Evolutionary conservation across 1,140 invertebrate species (phyloP), one percentile per base, ranked within the genome.

Genomic region (Formica exsecta): DNA sequence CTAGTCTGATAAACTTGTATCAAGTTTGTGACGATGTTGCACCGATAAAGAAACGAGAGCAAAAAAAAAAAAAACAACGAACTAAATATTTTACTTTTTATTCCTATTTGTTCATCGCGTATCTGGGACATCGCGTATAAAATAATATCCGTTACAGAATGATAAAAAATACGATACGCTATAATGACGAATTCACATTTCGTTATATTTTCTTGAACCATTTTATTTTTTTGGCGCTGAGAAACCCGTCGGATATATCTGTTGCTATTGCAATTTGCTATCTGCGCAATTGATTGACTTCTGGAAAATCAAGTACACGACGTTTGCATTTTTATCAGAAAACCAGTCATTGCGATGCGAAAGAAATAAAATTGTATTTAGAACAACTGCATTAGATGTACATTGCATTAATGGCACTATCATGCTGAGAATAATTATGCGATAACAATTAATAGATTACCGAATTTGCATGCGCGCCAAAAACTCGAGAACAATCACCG

Each of bases 251-350:
- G 61, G 41, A 16, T 64, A n/a, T 44, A 57, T 65, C 48, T 29
- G 25, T 65, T 41, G 62, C 41, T 76, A 89, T 83, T 5, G 48
- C 48, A 51, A 81, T 48, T 44, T 44, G 2, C 22, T 11, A 44
- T 48, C 36, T 22, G 22, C 41, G 7, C 9, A 44, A 8, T 68
- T 36, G 71, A 87, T 85, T 61, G 66, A 77, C 81, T 90, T 64
- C 59, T 81, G 76, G 59, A 89, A 85, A 90, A 89, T 84, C 36
- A 74, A 89, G 61, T 44, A 73, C 4, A 19, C 59, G 38, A 73
- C 59, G 74, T 74, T 88, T 74, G 32, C 66, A 89, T 87, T 38
- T 54, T 44, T 85, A 66, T 68, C 32, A 32, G 41, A 61, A 89
- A 85, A 29, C 7, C 41, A 38, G 19, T 36, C 36, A 25, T 87